phyloP scores from a whole-genome alignment of 2,888 invertebrate genomes.

The Lasius platythorax region DNA sequence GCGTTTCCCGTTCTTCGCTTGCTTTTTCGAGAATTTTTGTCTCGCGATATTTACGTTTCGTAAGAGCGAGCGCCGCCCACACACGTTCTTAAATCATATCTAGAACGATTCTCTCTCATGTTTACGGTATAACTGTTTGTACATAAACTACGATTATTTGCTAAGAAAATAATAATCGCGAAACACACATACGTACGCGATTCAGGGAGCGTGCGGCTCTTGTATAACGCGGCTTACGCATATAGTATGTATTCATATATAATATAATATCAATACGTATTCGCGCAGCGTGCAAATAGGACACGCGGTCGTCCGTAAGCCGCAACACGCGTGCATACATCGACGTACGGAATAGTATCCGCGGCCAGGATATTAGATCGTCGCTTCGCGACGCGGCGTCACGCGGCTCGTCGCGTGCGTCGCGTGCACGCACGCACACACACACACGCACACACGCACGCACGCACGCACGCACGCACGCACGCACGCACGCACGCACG shows the following conservation, averaged over 20 bases:
- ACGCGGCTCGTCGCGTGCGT: constrained; percentile 63
- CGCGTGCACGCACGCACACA: constrained; percentile 41
- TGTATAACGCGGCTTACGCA: not conserved
- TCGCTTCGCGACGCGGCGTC: constrained; percentile 46
- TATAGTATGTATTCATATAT: not conserved
- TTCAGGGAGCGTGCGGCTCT: not conserved
- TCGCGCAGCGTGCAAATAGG: constrained; percentile 52
- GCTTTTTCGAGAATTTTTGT: constrained; percentile 40
- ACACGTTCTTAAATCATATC: not conserved
- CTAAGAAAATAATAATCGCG: not conserved
- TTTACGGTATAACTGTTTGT: not conserved
- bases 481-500: constrained; percentile 38
- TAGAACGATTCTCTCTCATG: not conserved
- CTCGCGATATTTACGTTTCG: constrained; percentile 38
- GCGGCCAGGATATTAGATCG: constrained; percentile 32
- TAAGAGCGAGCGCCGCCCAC: not conserved
- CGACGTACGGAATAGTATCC: constrained; percentile 35
- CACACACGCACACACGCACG: not conserved
- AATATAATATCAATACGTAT: not conserved
- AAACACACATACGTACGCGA: not conserved
- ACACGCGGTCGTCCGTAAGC: constrained; percentile 46
- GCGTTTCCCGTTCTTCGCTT: constrained; percentile 61
- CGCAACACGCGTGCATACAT: not conserved
- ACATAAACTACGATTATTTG: not conserved
- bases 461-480: constrained; percentile 45